Evolutionary conservation across 2,888 invertebrate species (phyloP), one percentile per base, ranked within the genome.

Genomic region (Tetragnatha montana): DNA sequence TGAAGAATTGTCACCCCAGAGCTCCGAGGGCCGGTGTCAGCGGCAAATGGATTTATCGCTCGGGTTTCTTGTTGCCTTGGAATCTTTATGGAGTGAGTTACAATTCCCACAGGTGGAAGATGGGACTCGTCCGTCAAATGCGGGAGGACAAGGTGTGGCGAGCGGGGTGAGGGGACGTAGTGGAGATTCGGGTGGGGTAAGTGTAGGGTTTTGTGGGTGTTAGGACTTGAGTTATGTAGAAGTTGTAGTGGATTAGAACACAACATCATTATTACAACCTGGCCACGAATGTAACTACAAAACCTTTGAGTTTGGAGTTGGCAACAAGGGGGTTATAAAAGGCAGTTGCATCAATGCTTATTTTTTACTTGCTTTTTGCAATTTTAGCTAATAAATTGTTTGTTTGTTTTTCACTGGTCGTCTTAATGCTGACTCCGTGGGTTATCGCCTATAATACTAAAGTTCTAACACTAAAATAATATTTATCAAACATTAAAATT

Each of bases 31-130:
- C 4, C 81, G 81, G 87, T 82, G 87, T 82, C 87, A 35, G 70
- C 82, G 51, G 82, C 82, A 88, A 88, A 88, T 88, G 87, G 87
- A 88, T 88, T 88, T 88, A 88, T 88, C 71, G 87, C 81, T 71
- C 60, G 81, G n/a, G 87, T 78, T 76, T 75, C 87, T 78, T 87
- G 87, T 78, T 81, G 70, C 81, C 76, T 71, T 76, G n/a, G 81
- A 87, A 88, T 82, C 81, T 88, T 82, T 82, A 88, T 88, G 87
- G 87, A 76, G 82, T 78, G 75, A 60, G 70, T 35, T 71, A 88
- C 87, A 88, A 51, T 70, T 88, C 87, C 87, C 87, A 88, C 82
- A 88, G 81, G 87, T 88, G 78, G 79, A 12, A 50, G 74, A 47
- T 50, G n/a, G 50, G 19, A 71, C 49, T 71, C 85, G 85, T 86